Percentiles rank a stretch among this genome's conserved stretches.
Conservation (phyloP, 2,888 invertebrate genomes). For the Drosophila ustulata region DNA sequence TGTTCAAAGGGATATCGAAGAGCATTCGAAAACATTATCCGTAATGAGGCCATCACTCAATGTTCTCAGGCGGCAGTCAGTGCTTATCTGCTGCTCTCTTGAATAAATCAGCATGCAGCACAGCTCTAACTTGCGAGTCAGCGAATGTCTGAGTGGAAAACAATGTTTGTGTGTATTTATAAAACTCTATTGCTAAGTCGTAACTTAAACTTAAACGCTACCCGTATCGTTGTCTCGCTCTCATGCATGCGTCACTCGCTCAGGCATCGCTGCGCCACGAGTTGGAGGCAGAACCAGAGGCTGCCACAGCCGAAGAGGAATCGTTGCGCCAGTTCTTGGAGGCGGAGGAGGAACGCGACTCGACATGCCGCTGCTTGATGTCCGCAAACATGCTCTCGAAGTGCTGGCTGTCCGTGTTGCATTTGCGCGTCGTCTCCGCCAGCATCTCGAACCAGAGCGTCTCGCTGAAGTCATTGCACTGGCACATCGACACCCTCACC, state of each 20-base stretch:
- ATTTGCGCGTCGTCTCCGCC: slow-evolving; percentile 37
- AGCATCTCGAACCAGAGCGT: slow-evolving; percentile 62
- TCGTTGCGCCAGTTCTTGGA: slow-evolving; percentile 48
- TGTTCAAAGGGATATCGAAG: no score
- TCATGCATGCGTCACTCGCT: slow-evolving; percentile 4
- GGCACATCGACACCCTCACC: slow-evolving; percentile 47
- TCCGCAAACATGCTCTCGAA: slow-evolving; percentile 62
- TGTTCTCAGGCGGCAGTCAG: no score
- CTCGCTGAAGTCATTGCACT: slow-evolving; percentile 57
- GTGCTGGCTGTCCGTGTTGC: slow-evolving; percentile 31
- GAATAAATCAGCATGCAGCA: no score
- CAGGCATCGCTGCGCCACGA: not conserved
- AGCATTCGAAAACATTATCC: no score
- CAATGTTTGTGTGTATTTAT: not conserved
- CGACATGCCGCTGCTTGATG: slow-evolving; percentile 52
- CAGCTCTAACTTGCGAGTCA: no score
- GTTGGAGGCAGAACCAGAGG: not conserved
- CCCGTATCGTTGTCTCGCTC: slow-evolving; percentile 17
- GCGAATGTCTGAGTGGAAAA: no score
- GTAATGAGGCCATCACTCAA: no score
- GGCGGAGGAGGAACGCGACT: slow-evolving; percentile 26
- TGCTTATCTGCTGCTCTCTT: no score
- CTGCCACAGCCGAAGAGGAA: no score
- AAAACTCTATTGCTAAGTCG: not conserved
- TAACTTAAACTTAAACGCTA: not conserved